Evolutionary conservation across 2,113 vertebrate genomes (phyloP), one percentile per base, ranked within the genome.

Genomic region (Sander lucioperca): DNA sequence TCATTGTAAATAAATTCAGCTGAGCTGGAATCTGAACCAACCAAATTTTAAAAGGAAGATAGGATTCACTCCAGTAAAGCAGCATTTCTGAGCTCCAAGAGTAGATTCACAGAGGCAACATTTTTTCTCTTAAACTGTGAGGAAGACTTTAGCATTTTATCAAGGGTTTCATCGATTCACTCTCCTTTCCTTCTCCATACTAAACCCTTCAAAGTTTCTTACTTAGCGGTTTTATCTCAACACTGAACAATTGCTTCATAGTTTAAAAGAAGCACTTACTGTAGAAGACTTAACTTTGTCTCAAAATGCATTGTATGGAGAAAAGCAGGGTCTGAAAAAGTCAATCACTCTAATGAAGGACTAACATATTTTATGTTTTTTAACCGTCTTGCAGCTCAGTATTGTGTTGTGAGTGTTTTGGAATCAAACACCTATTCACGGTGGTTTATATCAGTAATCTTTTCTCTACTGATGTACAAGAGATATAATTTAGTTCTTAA

Each of bases 1-100:
- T 70, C 66, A 63, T 77, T 79, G 45, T 75, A 69, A 85, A 88
- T 86, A 61, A 57, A 87, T 88, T 83, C 83, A 79, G 66, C 53
- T 51, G 48, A 72, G 65, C 61, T 47, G 25, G 72, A 82, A 87
- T 72, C 68, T 81, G 69, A 72, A 66, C 23, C 3, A 51, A 51
- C 33, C 51, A 43, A 39, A 79, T 45, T 48, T 76, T 30, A 76
- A 66, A 77, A 57, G 36, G 14, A 58, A 50, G 47, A 19, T 39
- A 61, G 15, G 18, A 80, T 73, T 79, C 30, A 75, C 58, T 79
- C 48, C 54, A 50, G 62, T 54, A 18, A 66, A 80, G 12, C 25
- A 39, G 48, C 43, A 70, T 80, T 75, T 84, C 21, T 67, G 6
- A 50, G 61, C 13, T 73, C 23, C 59, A 13, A 27, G 53, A 13